These are phyloP conservation scores for Lophochroa leadbeateri DNA, from an alignment of 2,113 vertebrate genomes.

Conservation along the genomic window DNA sequence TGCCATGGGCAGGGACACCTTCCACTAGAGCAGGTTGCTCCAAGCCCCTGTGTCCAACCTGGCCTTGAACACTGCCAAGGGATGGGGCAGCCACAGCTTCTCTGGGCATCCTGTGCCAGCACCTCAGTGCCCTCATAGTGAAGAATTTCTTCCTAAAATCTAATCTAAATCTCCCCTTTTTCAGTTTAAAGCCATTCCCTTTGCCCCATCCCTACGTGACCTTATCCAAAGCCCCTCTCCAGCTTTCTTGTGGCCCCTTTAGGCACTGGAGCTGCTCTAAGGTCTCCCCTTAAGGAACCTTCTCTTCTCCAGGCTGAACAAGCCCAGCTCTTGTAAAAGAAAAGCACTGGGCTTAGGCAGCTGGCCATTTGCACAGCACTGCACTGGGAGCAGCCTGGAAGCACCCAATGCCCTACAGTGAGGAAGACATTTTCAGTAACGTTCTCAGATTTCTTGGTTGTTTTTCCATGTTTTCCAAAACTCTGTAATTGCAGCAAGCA, in stretches of 20 bases:
- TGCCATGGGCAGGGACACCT: not conserved
- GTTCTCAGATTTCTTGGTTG: not conserved
- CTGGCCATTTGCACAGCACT: not conserved
- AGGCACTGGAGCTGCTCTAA: not conserved
- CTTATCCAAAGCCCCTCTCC: not conserved
- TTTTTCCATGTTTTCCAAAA: constrained; percentile 5
- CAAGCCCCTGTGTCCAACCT: not conserved
- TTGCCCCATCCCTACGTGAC: not conserved
- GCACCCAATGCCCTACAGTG: not conserved
- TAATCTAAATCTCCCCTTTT: not conserved
- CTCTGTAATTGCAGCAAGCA: constrained; percentile 1
- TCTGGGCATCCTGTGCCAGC: not conserved
- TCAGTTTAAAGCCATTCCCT: not conserved
- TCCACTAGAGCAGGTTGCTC: not conserved
- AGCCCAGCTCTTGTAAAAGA: not conserved
- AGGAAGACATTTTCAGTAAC: not conserved
- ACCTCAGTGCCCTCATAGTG: not conserved
- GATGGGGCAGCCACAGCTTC: not conserved
- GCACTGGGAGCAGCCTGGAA: not conserved
- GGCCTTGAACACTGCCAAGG: not conserved
- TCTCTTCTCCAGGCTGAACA: not conserved
- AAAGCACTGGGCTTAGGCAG: not conserved
- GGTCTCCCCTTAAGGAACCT: not conserved
- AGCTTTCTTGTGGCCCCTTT: not conserved
- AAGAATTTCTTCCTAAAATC: not conserved